These are phyloP conservation scores for Montipora efflorescens DNA, from an alignment of 64 coral and sea anemone species.

Conservation along the genomic window DNA sequence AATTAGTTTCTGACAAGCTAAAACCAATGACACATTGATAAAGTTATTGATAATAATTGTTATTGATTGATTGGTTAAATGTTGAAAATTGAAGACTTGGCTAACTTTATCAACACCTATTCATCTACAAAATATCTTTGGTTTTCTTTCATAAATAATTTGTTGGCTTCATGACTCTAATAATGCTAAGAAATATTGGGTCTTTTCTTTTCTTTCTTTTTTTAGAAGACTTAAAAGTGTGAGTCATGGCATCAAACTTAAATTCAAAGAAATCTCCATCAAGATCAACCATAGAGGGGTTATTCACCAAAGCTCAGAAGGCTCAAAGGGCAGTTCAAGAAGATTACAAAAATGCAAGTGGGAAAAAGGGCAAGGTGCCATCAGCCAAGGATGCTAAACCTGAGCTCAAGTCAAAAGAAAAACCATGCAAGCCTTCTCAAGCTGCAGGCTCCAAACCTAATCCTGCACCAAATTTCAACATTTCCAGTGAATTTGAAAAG, in stretches of 20 bases:
- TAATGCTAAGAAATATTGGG: too few relatives aligned
- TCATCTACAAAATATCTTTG: too few relatives aligned
- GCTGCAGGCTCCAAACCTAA: conserved; percentile 21
- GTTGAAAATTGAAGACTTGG: too few relatives aligned
- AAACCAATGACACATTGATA: too few relatives aligned
- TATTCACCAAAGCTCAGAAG: conserved; percentile 5
- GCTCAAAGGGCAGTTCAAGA: not conserved
- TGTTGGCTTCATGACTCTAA: too few relatives aligned
- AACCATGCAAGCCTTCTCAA: conserved; percentile 25
- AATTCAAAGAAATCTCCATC: conserved; percentile 1
- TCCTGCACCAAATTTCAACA: not conserved
- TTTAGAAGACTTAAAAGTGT: not conserved
- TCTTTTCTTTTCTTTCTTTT: not conserved
- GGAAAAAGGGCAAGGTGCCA: not conserved
- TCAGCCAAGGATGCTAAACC: not conserved
- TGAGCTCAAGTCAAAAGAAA: not conserved
- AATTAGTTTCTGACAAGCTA: too few relatives aligned
- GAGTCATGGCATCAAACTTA: conserved; percentile 6
- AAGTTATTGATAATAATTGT: too few relatives aligned
- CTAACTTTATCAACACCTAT: too few relatives aligned
- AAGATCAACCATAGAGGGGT: not conserved
- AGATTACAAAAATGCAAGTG: conserved; percentile 13
- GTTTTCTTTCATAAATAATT: too few relatives aligned
- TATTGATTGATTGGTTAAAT: too few relatives aligned
- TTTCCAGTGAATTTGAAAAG: conserved; percentile 63